These are phyloP conservation scores for Anoplolepis gracilipes DNA, from an alignment of 1,140 invertebrate genomes.

Conservation along the genomic window DNA sequence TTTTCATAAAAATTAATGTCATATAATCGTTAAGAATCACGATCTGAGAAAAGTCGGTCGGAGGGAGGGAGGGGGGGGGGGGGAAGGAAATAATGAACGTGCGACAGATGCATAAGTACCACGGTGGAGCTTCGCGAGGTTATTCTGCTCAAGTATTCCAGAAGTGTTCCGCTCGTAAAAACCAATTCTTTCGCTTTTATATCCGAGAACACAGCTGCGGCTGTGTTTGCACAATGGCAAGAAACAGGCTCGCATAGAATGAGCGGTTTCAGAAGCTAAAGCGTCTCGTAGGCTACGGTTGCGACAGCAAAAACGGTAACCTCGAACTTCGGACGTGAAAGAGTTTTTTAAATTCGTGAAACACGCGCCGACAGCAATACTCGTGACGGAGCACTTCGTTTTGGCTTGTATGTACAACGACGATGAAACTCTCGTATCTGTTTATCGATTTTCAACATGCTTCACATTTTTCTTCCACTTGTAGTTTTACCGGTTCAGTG, in stretches of 20 bases:
- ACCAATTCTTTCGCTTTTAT: slow-evolving; percentile 77
- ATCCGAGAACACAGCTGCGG: slow-evolving; percentile 45
- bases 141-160: slow-evolving; percentile 67
- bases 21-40: slow-evolving; percentile 54
- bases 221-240: slow-evolving; percentile 22
- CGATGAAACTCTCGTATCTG: slow-evolving; percentile 56
- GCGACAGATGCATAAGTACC: slow-evolving; percentile 45
- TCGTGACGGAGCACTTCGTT: slow-evolving; percentile 45
- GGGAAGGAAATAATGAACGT: slow-evolving; percentile 64
- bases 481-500: neutral
- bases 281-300: slow-evolving; percentile 42
- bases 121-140: slow-evolving; percentile 1
- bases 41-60: slow-evolving; percentile 24
- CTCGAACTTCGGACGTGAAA: slow-evolving; percentile 53
- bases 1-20: slow-evolving; percentile 39
- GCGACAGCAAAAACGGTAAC: slow-evolving; percentile 46
- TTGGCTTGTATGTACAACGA: slow-evolving; percentile 42
- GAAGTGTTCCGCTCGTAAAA: slow-evolving; percentile 75
- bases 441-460: slow-evolving; percentile 50
- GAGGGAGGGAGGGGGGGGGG: no score
- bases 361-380: slow-evolving; percentile 6
- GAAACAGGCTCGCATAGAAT: slow-evolving; percentile 43
- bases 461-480: slow-evolving; percentile 5
- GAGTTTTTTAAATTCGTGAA: slow-evolving; percentile 53
- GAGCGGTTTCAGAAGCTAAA: slow-evolving; percentile 33